Conservation (phyloP, 2,797 vertebrate species). For the Urophycis tenuis region DNA sequence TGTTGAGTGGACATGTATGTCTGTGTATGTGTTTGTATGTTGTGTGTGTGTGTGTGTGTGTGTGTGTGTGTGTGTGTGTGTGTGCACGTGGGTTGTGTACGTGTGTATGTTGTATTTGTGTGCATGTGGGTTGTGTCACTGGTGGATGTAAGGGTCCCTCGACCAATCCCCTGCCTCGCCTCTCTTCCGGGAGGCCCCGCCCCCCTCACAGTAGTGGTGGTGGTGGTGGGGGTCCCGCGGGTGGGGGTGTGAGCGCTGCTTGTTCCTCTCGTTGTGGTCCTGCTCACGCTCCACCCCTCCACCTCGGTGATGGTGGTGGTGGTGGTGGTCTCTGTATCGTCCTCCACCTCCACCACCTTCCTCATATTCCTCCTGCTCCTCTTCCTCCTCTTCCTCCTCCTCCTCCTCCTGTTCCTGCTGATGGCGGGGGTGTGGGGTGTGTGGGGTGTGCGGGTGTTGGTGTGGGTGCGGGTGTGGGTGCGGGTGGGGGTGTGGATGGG, state of each 20-base stretch:
- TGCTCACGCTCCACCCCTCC: not conserved
- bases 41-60: slow-evolving; percentile 27
- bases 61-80: slow-evolving; percentile 6
- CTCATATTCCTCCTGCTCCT: not conserved
- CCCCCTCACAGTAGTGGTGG: not conserved
- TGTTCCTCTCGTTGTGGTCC: not conserved
- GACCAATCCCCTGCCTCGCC: slow-evolving; percentile 52
- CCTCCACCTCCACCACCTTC: not conserved
- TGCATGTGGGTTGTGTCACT: slow-evolving; percentile 66
- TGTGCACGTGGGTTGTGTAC: slow-evolving; percentile 6
- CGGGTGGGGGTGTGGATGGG: not conserved
- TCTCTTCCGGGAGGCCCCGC: slow-evolving; percentile 15
- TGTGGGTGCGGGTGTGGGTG: not conserved
- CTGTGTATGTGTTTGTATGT: too few species aligned
- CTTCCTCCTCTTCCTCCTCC: not conserved
- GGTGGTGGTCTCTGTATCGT: not conserved
- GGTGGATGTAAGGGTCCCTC: slow-evolving; percentile 73
- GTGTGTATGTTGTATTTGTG: slow-evolving; percentile 9
- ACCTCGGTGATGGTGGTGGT: not conserved
- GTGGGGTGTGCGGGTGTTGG: too few species aligned
- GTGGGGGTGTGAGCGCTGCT: not conserved
- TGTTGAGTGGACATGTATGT: too few species aligned
- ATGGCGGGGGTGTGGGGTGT: not conserved
- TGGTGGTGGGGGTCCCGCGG: not conserved
- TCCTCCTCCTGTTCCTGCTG: not conserved